phyloP scores from a whole-genome alignment of 2,888 invertebrate species.

The Nymphalis polychloros region DNA sequence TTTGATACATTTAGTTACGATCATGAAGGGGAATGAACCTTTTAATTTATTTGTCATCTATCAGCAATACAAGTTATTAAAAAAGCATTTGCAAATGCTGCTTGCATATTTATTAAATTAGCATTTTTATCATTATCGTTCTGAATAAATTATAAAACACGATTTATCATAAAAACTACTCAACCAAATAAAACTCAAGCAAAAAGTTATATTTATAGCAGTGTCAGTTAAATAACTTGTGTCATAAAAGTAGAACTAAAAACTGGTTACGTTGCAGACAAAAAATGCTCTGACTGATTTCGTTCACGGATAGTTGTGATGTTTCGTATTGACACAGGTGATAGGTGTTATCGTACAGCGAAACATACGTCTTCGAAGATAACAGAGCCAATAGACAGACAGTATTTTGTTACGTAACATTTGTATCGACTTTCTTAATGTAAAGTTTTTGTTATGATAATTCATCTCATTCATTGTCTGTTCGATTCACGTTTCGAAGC shows the following conservation, averaged over 20 bases:
- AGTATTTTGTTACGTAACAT: no score
- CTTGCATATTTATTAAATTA: constrained; percentile 3
- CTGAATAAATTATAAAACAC: constrained; percentile 7
- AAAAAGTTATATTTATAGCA: neutral
- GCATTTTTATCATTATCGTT: neutral
- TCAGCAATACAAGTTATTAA: neutral
- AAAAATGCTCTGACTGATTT: constrained; percentile 4
- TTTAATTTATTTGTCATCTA: neutral
- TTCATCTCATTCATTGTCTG: no score
- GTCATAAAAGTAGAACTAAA: constrained; percentile 7
- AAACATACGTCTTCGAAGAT: neutral
- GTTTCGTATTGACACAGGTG: constrained; percentile 33
- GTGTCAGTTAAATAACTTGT: neutral
- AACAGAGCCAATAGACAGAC: neutral
- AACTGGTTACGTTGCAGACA: constrained; percentile 1
- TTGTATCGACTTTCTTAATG: no score
- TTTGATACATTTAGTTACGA: neutral
- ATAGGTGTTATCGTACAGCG: constrained; percentile 26
- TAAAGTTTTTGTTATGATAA: no score
- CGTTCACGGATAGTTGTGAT: constrained; percentile 16
- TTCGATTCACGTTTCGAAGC: no score
- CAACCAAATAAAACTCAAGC: neutral
- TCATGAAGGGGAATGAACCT: constrained; percentile 1
- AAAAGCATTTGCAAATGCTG: neutral
- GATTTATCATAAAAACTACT: neutral